A percentile compares a stretch with the other conserved stretches of the same genome.
Conservation (phyloP, 2,113 vertebrate genomes). For the Pterocles gutturalis region DNA sequence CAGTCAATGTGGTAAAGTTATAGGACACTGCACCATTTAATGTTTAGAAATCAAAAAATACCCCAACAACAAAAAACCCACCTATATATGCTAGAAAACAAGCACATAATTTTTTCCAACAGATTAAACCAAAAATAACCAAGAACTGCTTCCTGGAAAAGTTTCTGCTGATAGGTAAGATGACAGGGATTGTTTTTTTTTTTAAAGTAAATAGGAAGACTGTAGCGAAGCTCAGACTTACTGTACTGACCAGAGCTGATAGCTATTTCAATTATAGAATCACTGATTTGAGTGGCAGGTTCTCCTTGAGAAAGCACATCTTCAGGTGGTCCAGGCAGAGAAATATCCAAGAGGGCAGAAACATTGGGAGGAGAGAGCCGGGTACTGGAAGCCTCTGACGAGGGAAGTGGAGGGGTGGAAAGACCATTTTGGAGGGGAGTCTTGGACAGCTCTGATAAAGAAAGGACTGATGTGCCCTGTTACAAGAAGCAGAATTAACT, state of each 20-base stretch:
- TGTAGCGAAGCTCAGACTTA: conserved; percentile 50
- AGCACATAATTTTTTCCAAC: neutral
- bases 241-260: conserved; percentile 96
- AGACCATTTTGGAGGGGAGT: conserved; percentile 82
- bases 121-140: neutral
- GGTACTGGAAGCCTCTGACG: conserved; percentile 79
- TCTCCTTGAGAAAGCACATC: conserved; percentile 93
- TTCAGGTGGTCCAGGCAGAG: conserved; percentile 94
- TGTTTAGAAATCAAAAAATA: neutral
- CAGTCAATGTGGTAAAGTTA: neutral
- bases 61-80: accelerated
- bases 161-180: neutral
- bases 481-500: neutral
- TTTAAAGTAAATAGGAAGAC: neutral
- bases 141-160: neutral
- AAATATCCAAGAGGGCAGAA: conserved; percentile 94
- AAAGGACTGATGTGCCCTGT: conserved; percentile 75
- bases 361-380: conserved; percentile 94
- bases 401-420: conserved; percentile 73
- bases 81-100: neutral
- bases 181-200: neutral
- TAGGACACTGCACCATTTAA: neutral
- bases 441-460: conserved; percentile 77
- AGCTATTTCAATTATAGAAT: conserved; percentile 98
- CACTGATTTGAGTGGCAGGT: conserved; percentile 92